These are phyloP conservation scores for Crambe crambe DNA, from an alignment of 37 sponge, comb jelly and placozoan genomes.

Conservation along the genomic window DNA sequence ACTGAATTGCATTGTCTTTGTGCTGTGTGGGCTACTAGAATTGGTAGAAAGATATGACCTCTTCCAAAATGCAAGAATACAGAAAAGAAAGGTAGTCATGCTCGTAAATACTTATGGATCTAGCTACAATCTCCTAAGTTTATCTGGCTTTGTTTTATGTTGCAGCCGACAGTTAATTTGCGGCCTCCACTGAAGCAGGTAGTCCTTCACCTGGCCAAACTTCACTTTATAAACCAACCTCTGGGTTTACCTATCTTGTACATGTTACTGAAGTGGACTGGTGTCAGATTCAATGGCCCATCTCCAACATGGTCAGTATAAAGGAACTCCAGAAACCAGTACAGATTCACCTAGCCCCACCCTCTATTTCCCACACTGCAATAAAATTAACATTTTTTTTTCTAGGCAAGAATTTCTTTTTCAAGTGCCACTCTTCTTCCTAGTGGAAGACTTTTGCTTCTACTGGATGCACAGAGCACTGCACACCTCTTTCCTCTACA, in stretches of 20 bases:
- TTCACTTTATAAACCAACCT: slow-evolving; percentile 19
- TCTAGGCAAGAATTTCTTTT: slow-evolving; percentile 20
- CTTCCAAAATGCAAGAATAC: slow-evolving; percentile 41
- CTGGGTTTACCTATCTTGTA: slow-evolving; percentile 38
- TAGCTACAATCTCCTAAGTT: neutral
- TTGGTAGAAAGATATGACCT: slow-evolving; percentile 26
- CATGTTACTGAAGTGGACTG: slow-evolving; percentile 25
- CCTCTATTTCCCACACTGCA: neutral
- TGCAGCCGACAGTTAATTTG: too few relatives aligned
- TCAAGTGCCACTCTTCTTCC: slow-evolving; percentile 38
- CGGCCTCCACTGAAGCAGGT: too few relatives aligned
- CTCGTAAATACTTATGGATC: neutral
- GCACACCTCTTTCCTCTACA: slow-evolving; percentile 69
- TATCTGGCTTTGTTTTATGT: too few relatives aligned
- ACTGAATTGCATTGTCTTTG: too few relatives aligned
- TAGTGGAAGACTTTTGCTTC: slow-evolving; percentile 59
- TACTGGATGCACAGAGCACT: slow-evolving; percentile 69
- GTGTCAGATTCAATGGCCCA: neutral
- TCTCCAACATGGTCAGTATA: neutral
- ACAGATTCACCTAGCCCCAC: neutral
- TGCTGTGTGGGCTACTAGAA: too few relatives aligned
- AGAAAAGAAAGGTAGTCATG: slow-evolving; percentile 3
- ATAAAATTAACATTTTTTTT: neutral
- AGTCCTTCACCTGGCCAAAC: neutral
- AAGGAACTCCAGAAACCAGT: neutral